Evolutionary conservation across 1,140 invertebrate genomes (phyloP).

Genomic region (Lucilia sericata): DNA sequence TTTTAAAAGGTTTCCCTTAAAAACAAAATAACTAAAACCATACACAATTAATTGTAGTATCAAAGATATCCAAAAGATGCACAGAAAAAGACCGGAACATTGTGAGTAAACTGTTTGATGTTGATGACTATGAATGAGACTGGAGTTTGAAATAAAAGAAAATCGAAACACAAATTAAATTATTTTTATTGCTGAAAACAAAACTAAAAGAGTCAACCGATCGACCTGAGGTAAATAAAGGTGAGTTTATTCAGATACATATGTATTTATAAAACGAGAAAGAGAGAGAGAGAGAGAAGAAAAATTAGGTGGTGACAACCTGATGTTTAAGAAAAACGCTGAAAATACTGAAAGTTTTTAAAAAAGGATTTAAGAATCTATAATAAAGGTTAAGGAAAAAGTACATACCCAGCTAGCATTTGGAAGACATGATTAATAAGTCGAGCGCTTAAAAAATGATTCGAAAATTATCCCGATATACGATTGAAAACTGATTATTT

Average conservation of each 20-base stretch:
- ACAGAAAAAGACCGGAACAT: background rate
- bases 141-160: background rate
- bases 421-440: no score
- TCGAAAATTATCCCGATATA: no score
- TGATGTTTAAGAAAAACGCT: background rate
- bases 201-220: background rate
- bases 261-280: background rate
- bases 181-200: background rate
- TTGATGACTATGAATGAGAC: background rate
- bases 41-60: background rate
- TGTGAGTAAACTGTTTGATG: background rate
- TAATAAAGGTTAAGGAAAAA: no score
- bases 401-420: no score
- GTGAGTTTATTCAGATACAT: background rate
- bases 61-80: background rate
- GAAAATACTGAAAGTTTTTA: background rate
- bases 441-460: no score
- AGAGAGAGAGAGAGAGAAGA: background rate
- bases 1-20: constrained; percentile 23
- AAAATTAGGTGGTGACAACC: background rate
- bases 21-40: background rate
- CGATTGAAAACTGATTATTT: no score
- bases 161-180: background rate
- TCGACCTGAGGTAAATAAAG: background rate
- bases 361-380: no score